These are phyloP conservation scores for Diabrotica balteata DNA, from an alignment of 2,888 invertebrate genomes.

Conservation along the genomic window DNA sequence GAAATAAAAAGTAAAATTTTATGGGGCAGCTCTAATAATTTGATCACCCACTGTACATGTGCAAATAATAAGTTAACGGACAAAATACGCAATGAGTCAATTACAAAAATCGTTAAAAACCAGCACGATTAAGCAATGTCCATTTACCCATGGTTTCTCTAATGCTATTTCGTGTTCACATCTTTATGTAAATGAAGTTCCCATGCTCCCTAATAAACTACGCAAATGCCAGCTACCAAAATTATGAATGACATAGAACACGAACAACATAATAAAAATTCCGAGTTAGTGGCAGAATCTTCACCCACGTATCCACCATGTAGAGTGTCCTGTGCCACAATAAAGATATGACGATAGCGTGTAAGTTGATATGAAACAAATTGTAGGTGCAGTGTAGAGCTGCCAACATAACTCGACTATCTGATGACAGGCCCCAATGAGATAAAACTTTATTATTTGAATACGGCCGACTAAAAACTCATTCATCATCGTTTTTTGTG, in stretches of 20 bases:
- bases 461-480: slow-evolving; percentile 32
- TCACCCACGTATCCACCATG: slow-evolving; percentile 8
- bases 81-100: too few species aligned
- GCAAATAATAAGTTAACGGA: too few species aligned
- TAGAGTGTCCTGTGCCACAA: slow-evolving; percentile 48
- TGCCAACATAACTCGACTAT: slow-evolving; percentile 53
- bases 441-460: slow-evolving; percentile 45
- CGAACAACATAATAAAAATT: slow-evolving; percentile 1
- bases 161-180: too few species aligned
- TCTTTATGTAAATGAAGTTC: not conserved
- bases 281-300: not conserved
- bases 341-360: slow-evolving; percentile 58
- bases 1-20: too few species aligned
- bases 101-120: too few species aligned
- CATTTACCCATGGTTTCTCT: too few species aligned
- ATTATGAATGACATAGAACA: not conserved
- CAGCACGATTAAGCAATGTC: too few species aligned
- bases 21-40: too few species aligned
- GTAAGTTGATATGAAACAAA: slow-evolving; percentile 60
- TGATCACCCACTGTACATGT: too few species aligned
- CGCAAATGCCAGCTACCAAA: not conserved
- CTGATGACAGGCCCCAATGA: slow-evolving; percentile 54
- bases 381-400: slow-evolving; percentile 56
- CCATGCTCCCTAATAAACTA: not conserved
- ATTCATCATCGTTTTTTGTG: slow-evolving; percentile 32